Percentiles rank a stretch among this genome's conserved stretches.
These are phyloP conservation scores for Paedocypris micromegethes DNA, from an alignment of 2,797 vertebrate genomes.

Conservation along the genomic window DNA sequence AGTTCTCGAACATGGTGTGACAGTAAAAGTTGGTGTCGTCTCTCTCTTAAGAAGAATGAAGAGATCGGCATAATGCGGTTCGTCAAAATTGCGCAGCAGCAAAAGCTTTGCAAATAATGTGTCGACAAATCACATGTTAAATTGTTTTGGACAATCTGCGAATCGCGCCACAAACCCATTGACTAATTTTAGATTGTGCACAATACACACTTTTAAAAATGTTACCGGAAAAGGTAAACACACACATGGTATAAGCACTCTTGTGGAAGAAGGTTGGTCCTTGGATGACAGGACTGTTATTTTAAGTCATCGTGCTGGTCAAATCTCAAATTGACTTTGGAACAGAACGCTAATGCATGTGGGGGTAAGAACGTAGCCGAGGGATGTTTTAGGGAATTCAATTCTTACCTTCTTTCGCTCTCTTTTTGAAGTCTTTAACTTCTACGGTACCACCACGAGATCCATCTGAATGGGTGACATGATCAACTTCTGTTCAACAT, in stretches of 20 bases:
- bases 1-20: conserved; percentile 45
- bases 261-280: conserved; percentile 52
- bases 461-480: conserved; percentile 72
- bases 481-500: conserved; percentile 22
- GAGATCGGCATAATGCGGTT: conserved; percentile 51
- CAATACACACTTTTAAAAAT: not conserved
- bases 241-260: conserved; percentile 46
- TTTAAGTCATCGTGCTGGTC: conserved; percentile 59
- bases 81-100: conserved; percentile 55
- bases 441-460: conserved; percentile 81
- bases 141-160: conserved; percentile 38
- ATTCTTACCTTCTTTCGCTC: conserved; percentile 90
- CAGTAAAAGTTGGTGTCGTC: conserved; percentile 60
- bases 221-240: conserved; percentile 41
- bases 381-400: conserved; percentile 39
- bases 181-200: conserved; percentile 24
- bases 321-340: conserved; percentile 55
- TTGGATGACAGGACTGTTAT: conserved; percentile 48
- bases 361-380: conserved; percentile 44
- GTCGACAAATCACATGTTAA: conserved; percentile 47
- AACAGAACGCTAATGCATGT: conserved; percentile 51
- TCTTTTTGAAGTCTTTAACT: conserved; percentile 91
- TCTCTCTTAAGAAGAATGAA: conserved; percentile 50
- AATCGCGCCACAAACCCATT: conserved; percentile 31
- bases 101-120: conserved; percentile 52